Evolutionary conservation across 2,888 invertebrate genomes (phyloP).

Genomic region (Cephus rjabovi): DNA sequence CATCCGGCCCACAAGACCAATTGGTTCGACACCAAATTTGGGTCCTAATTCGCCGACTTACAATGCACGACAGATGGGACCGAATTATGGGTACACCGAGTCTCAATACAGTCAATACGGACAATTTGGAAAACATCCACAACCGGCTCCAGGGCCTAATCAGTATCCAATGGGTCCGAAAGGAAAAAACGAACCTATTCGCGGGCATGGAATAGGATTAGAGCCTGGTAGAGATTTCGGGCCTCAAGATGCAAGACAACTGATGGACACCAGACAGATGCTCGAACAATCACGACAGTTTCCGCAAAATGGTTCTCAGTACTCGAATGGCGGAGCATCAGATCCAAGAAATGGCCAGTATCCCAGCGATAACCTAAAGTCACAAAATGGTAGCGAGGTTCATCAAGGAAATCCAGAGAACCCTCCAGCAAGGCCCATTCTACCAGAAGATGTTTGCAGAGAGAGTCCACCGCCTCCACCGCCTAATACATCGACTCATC

Average conservation of each 20-base stretch:
- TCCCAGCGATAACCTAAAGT: slow-evolving; percentile 36
- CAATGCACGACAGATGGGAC: slow-evolving; percentile 28
- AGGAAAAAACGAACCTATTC: slow-evolving; percentile 41
- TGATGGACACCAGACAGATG: slow-evolving; percentile 39
- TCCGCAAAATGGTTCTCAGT: slow-evolving; percentile 36
- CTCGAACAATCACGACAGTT: slow-evolving; percentile 40
- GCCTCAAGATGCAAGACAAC: slow-evolving; percentile 16
- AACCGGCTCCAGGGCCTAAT: slow-evolving; percentile 31
- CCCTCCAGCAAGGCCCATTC: slow-evolving; percentile 60
- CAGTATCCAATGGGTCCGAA: slow-evolving; percentile 46
- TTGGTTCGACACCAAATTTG: slow-evolving; percentile 58
- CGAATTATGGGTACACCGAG: slow-evolving; percentile 50
- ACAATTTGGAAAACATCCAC: slow-evolving; percentile 48
- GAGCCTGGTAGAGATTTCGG: slow-evolving; percentile 19
- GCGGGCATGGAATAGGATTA: slow-evolving; percentile 28
- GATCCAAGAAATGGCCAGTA: slow-evolving; percentile 47
- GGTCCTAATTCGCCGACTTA: slow-evolving; percentile 49
- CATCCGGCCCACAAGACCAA: slow-evolving; percentile 47
- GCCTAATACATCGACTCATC: slow-evolving; percentile 79
- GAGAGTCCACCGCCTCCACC: slow-evolving; percentile 74
- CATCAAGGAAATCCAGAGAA: slow-evolving; percentile 36
- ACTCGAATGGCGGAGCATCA: slow-evolving; percentile 34
- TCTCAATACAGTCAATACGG: slow-evolving; percentile 55
- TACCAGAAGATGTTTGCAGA: slow-evolving; percentile 60
- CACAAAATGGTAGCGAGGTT: slow-evolving; percentile 42